Evolutionary conservation across 2,888 invertebrate genomes (phyloP), one percentile per base, ranked within the genome.

Genomic region (Trachelus tabidus): DNA sequence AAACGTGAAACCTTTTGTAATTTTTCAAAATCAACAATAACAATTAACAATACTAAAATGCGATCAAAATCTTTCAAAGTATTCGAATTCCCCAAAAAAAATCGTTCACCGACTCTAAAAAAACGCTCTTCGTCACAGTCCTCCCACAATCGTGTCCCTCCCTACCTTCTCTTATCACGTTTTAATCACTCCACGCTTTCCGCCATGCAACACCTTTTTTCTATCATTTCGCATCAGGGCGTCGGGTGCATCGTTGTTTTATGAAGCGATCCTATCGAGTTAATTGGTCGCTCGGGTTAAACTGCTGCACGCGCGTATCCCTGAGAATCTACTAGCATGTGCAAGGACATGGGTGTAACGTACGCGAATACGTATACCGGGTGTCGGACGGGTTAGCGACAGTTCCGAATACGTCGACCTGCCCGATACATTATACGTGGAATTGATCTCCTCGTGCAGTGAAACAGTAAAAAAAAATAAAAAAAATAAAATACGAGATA

Each of bases 251-350:
- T 71, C 71, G 71, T 31, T 71, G n/a, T 71, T 71, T 71, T 11
- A 71, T 30, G 31, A 71, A 71, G 71, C 86, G 90, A 90, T 89
- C 85, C 83, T 90, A 90, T 90, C 90, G 84, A 83, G 87, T 90
- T 90, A 90, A 90, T 90, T 90, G 89, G 87, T 86, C 87, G 87
- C 82, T 56, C 87, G 88, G 89, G 90, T 89, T 89, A 88, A 90
- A 89, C 89, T 88, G 88, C 87, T 86, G 85, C 85, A 86, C 82
- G 81, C 82, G 82, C 87, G 89, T 89, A 90, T 90, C 89, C 86
- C 80, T 83, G 78, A 76, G 75, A 82, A 89, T 89, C 88, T 88
- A 84, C 86, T 85, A 85, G 85, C 81, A 84, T 83, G 71, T 71
- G 31, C 31, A 23, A 56, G 23, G 56, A 56, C 56, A 23, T 56